A percentile compares a stretch with the other conserved stretches of the same genome.
Conservation (phyloP, 23 tunicate genomes). For the Styela clava region DNA sequence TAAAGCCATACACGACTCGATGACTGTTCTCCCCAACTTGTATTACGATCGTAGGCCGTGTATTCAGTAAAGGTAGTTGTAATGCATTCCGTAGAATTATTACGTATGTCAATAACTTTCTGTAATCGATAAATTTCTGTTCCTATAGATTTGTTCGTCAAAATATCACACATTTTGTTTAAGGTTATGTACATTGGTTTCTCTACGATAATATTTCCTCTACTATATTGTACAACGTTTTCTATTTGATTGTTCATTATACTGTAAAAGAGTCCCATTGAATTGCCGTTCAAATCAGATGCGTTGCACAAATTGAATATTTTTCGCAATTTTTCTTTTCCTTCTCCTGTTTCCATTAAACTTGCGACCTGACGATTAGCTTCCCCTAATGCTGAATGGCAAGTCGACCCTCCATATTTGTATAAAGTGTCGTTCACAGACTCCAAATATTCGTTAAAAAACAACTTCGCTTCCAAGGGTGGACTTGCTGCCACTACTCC, state of each 20-base stretch:
- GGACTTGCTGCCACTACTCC: constrained; percentile 73
- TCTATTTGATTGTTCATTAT: constrained; percentile 32
- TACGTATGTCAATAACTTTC: not conserved
- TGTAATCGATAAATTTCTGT: constrained; percentile 32
- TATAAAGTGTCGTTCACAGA: constrained; percentile 17
- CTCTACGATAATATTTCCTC: constrained; percentile 35
- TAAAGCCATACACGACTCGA: constrained; percentile 16
- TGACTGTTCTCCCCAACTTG: not conserved
- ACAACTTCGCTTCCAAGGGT: constrained; percentile 40
- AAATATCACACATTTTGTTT: constrained; percentile 30
- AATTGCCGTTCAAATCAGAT: not conserved
- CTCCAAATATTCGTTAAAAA: not conserved
- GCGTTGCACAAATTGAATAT: constrained; percentile 36
- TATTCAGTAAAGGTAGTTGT: not conserved
- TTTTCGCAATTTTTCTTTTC: constrained; percentile 12
- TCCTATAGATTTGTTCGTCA: constrained; percentile 45
- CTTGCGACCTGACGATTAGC: constrained; percentile 25
- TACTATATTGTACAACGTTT: constrained; percentile 75
- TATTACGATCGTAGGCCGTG: not conserved
- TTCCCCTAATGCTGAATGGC: constrained; percentile 17
- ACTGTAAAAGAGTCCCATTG: not conserved
- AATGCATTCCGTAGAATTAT: not conserved
- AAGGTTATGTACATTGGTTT: constrained; percentile 6
- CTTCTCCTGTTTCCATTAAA: constrained; percentile 22
- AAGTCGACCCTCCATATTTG: constrained; percentile 34